Evolutionary conservation across 2,888 invertebrate genomes (phyloP), one percentile per base, ranked within the genome.

Genomic region (Eumerus sabulonum): DNA sequence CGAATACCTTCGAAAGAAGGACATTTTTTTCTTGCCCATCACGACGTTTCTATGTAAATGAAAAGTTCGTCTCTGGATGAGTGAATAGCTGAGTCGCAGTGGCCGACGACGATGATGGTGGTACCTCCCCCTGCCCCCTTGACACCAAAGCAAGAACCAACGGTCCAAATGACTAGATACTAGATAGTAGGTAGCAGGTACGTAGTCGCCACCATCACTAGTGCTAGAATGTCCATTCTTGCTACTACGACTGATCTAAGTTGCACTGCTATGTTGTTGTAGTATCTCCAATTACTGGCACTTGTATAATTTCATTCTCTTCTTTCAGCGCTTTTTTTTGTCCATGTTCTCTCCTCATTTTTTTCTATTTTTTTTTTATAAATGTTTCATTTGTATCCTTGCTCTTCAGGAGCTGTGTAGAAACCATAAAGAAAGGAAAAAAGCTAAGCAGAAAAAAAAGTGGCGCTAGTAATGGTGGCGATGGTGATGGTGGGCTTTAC

Each of bases 261-360:
- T 7, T 27, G 27, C 27, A 27, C 51, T 53, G 68, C 63, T 44
- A 63, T 64, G 81, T 76, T 72, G 73, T 79, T 74, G 81, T 81
- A 81, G 74, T 81, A 81, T 81, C 81, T 81, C 81, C 81, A 81
- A 81, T 81, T 81, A 81, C 81, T 81, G 76, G 81, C 81, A 81
- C 81, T 81, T 81, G 81, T 81, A 81, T 81, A 81, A 81, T 81
- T 81, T 81, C 76, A 70, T 76, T 76, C 74, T 76, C 74, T 81
- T 76, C 70, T 76, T 81, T 71, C 54, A 62, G 14, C 16, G 44
- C 59, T 53, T 59, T 67, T 44, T 57, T 54, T 40, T 27, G 7
- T 81, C 74, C 74, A 70, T 74, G 68, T 68, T 74, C 74, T 81
- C 70, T 66, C 70, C 74, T 71, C 50, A 60, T 9, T 19, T 51